Percentiles rank a stretch among this genome's conserved stretches.
Evolutionary conservation across 2,113 vertebrate species (phyloP).

Genomic region (Corynorhinus townsendii): DNA sequence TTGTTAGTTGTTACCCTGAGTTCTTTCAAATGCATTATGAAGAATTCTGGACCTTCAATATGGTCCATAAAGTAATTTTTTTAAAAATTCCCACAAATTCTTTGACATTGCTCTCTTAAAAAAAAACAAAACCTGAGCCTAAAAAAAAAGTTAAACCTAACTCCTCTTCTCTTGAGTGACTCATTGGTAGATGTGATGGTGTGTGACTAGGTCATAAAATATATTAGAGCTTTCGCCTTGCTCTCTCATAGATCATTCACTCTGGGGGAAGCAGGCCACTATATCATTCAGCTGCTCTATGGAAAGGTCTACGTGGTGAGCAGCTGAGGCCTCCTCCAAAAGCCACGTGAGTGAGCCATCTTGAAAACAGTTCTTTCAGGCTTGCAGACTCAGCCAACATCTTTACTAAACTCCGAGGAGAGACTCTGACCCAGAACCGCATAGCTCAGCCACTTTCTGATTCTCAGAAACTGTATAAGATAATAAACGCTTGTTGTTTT

Average conservation of each 20-base stretch:
- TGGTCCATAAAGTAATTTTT: background rate
- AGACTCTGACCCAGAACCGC: background rate
- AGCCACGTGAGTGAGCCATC: background rate
- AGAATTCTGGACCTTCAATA: background rate
- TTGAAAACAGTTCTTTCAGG: background rate
- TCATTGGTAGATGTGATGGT: background rate
- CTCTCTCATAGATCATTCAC: background rate
- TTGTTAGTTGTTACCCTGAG: background rate
- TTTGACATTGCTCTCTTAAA: conserved; percentile 10
- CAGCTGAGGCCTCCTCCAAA: background rate
- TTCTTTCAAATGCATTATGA: background rate
- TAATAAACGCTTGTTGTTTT: background rate
- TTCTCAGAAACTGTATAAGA: background rate
- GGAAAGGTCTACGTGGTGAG: background rate
- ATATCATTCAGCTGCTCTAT: background rate
- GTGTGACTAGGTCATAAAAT: background rate
- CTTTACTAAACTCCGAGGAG: background rate
- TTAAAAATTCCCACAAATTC: background rate
- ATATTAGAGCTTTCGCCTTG: background rate
- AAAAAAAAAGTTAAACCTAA: background rate
- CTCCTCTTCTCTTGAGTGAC: background rate
- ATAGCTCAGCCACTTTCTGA: background rate
- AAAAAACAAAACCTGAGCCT: background rate
- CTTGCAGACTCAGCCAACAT: background rate
- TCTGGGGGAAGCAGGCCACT: background rate